Percentiles rank a stretch among this genome's conserved stretches.
phyloP scores from a whole-genome alignment of 2,797 vertebrate species.

The Phataginus tricuspis region DNA sequence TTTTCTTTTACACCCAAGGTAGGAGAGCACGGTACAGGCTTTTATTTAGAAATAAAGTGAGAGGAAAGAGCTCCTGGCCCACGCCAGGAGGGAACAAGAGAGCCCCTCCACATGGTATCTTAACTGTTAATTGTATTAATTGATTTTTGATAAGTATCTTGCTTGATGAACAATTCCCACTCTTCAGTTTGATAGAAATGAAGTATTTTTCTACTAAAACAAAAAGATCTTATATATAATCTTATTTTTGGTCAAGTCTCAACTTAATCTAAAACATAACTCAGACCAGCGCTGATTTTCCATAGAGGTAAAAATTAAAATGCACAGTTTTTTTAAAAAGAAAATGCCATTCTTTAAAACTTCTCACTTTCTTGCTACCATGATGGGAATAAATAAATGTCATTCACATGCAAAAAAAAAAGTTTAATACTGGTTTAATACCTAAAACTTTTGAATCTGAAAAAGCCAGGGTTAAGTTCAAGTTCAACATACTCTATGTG shows the following conservation, averaged over 20 bases:
- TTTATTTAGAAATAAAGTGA: too few species aligned
- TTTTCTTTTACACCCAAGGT: too few species aligned
- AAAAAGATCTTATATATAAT: neutral
- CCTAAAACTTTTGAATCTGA: neutral
- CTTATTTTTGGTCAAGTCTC: neutral
- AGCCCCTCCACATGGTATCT: neutral
- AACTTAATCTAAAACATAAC: neutral
- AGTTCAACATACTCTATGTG: neutral
- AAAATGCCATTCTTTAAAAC: neutral
- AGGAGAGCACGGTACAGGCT: too few species aligned
- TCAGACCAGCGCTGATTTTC: neutral
- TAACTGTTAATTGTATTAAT: neutral
- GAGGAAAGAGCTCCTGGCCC: too few species aligned
- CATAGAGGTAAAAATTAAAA: neutral
- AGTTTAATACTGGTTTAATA: neutral
- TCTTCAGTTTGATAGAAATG: neutral
- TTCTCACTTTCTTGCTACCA: neutral
- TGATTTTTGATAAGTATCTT: neutral
- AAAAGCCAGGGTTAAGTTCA: neutral
- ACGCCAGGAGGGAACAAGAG: too few species aligned
- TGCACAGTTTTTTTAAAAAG: neutral
- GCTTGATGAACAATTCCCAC: neutral
- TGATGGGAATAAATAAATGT: neutral
- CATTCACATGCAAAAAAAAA: neutral
- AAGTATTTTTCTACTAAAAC: neutral